Evolutionary conservation across 1,140 invertebrate genomes (phyloP), one percentile per base, ranked within the genome.

Genomic region (Bombus waltoni): DNA sequence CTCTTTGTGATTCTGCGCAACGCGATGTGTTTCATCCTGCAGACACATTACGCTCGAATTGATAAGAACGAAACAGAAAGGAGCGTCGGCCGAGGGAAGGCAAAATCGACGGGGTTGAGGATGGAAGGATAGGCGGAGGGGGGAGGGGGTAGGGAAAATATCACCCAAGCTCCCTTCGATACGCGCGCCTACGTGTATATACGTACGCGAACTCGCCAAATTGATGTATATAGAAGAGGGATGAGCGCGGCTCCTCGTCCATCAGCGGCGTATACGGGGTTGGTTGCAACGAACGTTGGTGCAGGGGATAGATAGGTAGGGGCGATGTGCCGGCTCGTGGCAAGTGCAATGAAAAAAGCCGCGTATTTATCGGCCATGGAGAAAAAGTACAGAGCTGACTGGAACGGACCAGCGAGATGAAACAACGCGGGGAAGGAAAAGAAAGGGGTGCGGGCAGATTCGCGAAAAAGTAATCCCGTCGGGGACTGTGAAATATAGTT

Each of bases 141-240:
- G 25, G 32, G 22, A 3, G 1, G 25, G 1, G 22, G 5, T 3
- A 18, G 38, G 57, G 76, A 57, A 77, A 84, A 77, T 71, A 79
- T 80, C 83, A 53, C 71, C 76, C 44, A 22, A n/a, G 28, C 62
- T 40, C 79, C 75, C 79, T 79, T 78, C 79, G 82, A 85, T 87
- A 74, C 25, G 35, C 66, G 66, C 44, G 47, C 4, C 15, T 28
- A 57, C 32, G 28, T 77, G 25, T 78, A 78, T 38, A 38, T 59
- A 40, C 40, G 40, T 70, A 44, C 76, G 86, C 79, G 75, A 85
- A 89, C 80, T 82, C 82, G 86, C 85, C 74, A 89, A 83, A 86
- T 89, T 89, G 86, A 89, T 89, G 88, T 78, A 89, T 87, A 88
- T 85, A 59, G 68, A 78, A 83, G 73, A 57, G 82, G 78, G 82